These are phyloP conservation scores for Sarotherodon lohbergeri DNA, from an alignment of 2,113 vertebrate genomes.

Conservation along the genomic window DNA sequence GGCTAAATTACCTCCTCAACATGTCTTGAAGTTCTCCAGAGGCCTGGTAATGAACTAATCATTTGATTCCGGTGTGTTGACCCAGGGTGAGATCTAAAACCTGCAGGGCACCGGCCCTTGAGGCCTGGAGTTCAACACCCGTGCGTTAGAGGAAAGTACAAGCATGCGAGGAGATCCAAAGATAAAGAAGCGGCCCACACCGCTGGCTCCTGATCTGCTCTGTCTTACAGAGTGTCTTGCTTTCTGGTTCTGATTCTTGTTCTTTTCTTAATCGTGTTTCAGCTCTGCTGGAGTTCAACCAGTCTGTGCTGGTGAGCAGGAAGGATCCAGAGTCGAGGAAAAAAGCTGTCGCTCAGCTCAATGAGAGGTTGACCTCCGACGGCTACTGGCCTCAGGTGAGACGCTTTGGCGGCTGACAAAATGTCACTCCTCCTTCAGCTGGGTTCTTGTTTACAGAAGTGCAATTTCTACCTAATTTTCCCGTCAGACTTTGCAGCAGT, in stretches of 20 bases:
- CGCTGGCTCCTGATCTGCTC: background rate
- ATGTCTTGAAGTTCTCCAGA: background rate
- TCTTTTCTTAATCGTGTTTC: background rate
- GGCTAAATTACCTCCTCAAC: fast-evolving
- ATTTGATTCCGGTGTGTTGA: background rate
- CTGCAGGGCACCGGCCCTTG: fast-evolving
- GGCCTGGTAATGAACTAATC: background rate
- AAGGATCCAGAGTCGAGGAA: slow-evolving; percentile 82
- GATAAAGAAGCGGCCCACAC: slow-evolving; percentile 13
- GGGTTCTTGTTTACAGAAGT: background rate
- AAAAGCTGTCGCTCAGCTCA: slow-evolving; percentile 77
- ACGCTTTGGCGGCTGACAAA: background rate
- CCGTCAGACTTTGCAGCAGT: background rate
- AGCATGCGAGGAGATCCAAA: background rate
- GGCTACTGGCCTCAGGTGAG: slow-evolving; percentile 87
- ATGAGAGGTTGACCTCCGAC: slow-evolving; percentile 76
- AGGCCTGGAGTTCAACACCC: fast-evolving
- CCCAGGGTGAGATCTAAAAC: background rate
- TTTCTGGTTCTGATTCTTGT: background rate
- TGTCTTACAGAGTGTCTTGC: background rate
- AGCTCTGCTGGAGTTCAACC: slow-evolving; percentile 87
- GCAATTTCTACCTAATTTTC: too few species aligned
- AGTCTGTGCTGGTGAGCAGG: slow-evolving; percentile 82
- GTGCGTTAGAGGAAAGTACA: background rate
- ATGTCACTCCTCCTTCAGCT: background rate